Evolutionary conservation across 2,113 vertebrate species (phyloP), one percentile per base, ranked within the genome.

Genomic region (Nanorana parkeri): DNA sequence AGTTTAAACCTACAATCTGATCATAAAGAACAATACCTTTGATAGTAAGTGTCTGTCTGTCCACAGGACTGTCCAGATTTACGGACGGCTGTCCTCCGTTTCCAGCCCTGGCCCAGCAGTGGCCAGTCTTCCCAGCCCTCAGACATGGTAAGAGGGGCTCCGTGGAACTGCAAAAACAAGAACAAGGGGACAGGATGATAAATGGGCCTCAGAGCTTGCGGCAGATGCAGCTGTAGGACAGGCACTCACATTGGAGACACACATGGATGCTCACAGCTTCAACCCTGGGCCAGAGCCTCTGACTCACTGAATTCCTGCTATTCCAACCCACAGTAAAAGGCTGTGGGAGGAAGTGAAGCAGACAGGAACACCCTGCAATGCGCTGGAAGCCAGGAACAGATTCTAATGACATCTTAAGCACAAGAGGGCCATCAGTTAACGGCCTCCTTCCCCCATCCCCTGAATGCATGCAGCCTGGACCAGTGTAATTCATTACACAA

Each of bases 41-140:
- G 84, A 72, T 97, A 97, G 85, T 97, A 97, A 1, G 94, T 93
- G 87, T 97, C 96, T 63, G 91, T 94, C 52, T 95, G 94, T 58
- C 96, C 95, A 10, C 93, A 86, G 66, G 94, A 94, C 4, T 86
- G 88, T 16, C 95, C 96, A 6, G 94, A 95, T 52, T 94, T 95
- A 0, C 96, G 94, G 47, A 94, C 88, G 58, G 93, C 92, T 84
- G 94, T 93, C 83, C 93, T 94, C 21, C 96, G 93, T 85, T 96
- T 96, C 96, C 96, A 97, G 29, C 96, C 95, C 0, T 91, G 87
- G 72, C 95, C 95, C 68, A 97, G 87, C 3, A 76, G 72, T 1
- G 95, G 91, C 85, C 95, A 96, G 0, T 96, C 94, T 20, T 90
- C 85, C 96, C 96, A 97, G 21, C 93, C 93, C 65, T 96, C 95